phyloP scores from a whole-genome alignment of 2,797 vertebrate species.

The Petrocephalus schoutedeni region DNA sequence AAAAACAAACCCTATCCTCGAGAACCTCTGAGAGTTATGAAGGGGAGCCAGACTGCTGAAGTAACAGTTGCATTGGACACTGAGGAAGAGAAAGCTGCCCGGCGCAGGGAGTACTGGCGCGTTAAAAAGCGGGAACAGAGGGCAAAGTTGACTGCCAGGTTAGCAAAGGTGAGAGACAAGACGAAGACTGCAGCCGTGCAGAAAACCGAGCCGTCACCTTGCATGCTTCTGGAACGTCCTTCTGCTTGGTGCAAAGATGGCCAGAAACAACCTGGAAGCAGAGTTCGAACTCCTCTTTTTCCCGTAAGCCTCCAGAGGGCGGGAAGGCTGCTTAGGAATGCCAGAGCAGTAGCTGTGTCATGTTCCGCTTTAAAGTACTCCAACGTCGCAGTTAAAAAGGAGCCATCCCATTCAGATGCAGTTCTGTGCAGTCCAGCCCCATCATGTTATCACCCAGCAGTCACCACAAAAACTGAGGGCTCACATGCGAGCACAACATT shows the following conservation, averaged over 20 bases:
- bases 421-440: slow-evolving; percentile 7
- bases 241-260: slow-evolving; percentile 34
- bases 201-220: slow-evolving; percentile 28
- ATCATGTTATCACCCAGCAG: slow-evolving; percentile 23
- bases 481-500: slow-evolving; percentile 3
- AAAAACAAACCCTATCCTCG: slow-evolving; percentile 46
- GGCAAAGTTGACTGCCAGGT: slow-evolving; percentile 55
- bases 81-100: slow-evolving; percentile 61
- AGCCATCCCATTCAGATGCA: slow-evolving; percentile 28
- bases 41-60: slow-evolving; percentile 22
- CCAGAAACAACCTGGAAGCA: slow-evolving; percentile 29
- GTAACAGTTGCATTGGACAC: slow-evolving; percentile 34
- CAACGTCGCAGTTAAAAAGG: slow-evolving; percentile 34
- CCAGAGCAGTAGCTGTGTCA: slow-evolving; percentile 20
- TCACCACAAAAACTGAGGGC: slow-evolving; percentile 32
- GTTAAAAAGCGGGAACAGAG: slow-evolving; percentile 69
- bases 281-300: slow-evolving; percentile 28
- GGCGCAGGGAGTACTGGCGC: slow-evolving; percentile 64
- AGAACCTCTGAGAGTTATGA: slow-evolving; percentile 16
- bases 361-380: slow-evolving; percentile 5
- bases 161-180: slow-evolving; percentile 46
- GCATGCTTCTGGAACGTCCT: slow-evolving; percentile 25
- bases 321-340: slow-evolving; percentile 22
- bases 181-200: slow-evolving; percentile 23
- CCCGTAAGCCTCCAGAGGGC: slow-evolving; percentile 7